phyloP scores from a whole-genome alignment of 2,888 invertebrate species.

The Apotomis betuletana region DNA sequence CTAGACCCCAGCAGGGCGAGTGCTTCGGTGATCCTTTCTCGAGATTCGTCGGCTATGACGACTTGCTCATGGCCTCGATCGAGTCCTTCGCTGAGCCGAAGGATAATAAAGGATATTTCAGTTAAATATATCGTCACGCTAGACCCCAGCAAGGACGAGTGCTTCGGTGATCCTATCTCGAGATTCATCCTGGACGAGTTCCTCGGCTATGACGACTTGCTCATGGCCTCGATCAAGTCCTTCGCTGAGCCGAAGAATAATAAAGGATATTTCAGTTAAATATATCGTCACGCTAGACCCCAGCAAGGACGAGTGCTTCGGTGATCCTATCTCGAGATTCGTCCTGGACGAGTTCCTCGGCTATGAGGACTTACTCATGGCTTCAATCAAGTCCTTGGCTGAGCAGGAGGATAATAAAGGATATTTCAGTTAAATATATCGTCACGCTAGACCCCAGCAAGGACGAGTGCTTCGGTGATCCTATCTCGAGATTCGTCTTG shows the following conservation, averaged over 20 bases:
- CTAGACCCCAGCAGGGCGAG: constrained; percentile 92
- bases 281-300: constrained; percentile 86
- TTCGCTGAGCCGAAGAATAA: constrained; percentile 98
- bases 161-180: constrained; percentile 97
- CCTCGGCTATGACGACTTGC: constrained; percentile 97
- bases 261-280: constrained; percentile 94
- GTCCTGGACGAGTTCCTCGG: constrained; percentile 97
- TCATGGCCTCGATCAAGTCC: constrained; percentile 98
- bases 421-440: constrained; percentile 86
- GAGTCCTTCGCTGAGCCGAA: constrained; percentile 97
- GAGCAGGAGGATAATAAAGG: constrained; percentile 99
- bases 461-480: constrained; percentile 97
- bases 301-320: constrained; percentile 92
- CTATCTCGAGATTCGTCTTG: constrained; percentile 94
- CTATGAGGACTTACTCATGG: constrained; percentile 98
- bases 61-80: constrained; percentile 97
- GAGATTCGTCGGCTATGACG: constrained; percentile 97
- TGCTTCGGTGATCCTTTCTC: constrained; percentile 98
- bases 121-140: constrained; percentile 71
- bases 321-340: constrained; percentile 94
- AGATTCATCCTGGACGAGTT: constrained; percentile 95
- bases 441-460: constrained; percentile 87
- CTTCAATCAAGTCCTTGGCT: constrained; percentile 96
- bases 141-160: constrained; percentile 94
- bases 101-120: constrained; percentile 96